Conservation (phyloP, 2,113 vertebrate species). For the human (Homo sapiens) region GRCh38 chr13:39308001-39308500, state of each 20-base stretch:
- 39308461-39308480: no score
- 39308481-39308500: no score
- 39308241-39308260: not conserved
- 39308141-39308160: constrained; percentile 39
- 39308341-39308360: not conserved
- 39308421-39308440: not conserved
- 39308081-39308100: constrained; percentile 43
- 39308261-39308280: not conserved
- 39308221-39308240: not conserved
- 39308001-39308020: constrained; percentile 44
- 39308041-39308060: constrained; percentile 66
- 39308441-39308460: not conserved
- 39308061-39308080: constrained; percentile 49
- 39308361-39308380: not conserved
- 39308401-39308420: no score
- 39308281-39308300: no score
- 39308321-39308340: not conserved
- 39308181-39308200: constrained; percentile 7
- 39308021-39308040: constrained; percentile 53
- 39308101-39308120: constrained; percentile 47
- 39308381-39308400: not conserved
- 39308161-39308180: not conserved
- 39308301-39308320: not conserved
- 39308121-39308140: constrained; percentile 65
- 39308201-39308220: not conserved